phyloP scores from a whole-genome alignment of 1,140 invertebrate species.

The Platorchestia sp. region DNA sequence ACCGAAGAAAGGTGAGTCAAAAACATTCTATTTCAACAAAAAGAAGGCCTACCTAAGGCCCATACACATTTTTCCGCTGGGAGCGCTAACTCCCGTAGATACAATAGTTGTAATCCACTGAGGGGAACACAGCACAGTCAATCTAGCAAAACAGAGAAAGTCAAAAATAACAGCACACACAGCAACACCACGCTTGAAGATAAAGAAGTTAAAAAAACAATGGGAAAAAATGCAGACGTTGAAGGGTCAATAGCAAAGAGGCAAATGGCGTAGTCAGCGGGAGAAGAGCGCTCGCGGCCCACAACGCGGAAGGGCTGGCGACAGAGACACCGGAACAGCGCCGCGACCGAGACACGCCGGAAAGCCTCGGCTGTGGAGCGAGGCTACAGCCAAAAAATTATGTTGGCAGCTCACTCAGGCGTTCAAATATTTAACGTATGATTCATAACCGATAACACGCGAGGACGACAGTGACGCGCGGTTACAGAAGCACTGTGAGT shows the following conservation, averaged over 20 bases:
- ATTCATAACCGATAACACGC: not conserved
- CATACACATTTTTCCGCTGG: no score
- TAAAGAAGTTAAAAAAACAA: no score
- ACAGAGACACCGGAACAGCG: constrained; percentile 10
- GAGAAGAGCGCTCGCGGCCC: not conserved
- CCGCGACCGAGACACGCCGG: not conserved
- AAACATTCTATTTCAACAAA: no score
- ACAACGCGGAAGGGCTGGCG: not conserved
- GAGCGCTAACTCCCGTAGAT: no score
- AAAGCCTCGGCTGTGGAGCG: not conserved
- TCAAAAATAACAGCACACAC: no score
- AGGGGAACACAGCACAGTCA: no score
- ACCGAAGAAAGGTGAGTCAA: no score
- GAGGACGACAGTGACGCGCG: not conserved
- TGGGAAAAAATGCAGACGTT: no score
- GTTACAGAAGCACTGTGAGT: not conserved
- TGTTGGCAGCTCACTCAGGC: not conserved
- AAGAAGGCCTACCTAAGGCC: no score
- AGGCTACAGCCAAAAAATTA: not conserved
- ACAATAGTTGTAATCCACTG: no score
- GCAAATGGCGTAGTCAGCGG: not conserved
- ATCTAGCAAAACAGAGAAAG: no score
- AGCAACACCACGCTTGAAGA: no score
- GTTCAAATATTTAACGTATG: not conserved
- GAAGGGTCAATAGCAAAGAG: not conserved